Base-by-base conservation (phyloP, 2,797 vertebrate genomes). In the Microcaecilia unicolor region DNA sequence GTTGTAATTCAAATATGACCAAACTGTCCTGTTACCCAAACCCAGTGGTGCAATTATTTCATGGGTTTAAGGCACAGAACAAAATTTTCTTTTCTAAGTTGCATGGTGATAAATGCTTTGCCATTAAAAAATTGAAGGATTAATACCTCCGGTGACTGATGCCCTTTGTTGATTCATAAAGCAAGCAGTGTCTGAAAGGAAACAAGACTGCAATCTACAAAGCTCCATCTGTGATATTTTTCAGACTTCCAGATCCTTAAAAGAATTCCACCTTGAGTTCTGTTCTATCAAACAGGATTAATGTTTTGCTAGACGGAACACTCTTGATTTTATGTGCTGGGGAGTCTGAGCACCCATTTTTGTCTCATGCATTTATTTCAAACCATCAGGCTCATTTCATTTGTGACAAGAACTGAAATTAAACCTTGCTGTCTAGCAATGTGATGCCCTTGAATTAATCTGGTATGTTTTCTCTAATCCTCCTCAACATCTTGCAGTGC, bases 241-340 rank as follows among this genome's bases (percentile, higher is more conserved):
- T 49, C 19, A 22, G 10, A 26, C 51, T 18, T 25, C 31, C 7
- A 47, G 25, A 18, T 27, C 36, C 28, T 37, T 28, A 15, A 33
- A 61, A 20, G 9, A 33, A 42, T 33, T 38, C 1, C 31, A 37
- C 25, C 29, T 40, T 35, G 44, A 69, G 46, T 48, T 71, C 68
- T 51, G 37, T 51, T 51, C 15, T 31, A 57, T 32, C 39, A 53
- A 37, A 48, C 12, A 47, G 37, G 48, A 58, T 58, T 59, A 55
- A 36, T 36, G 67, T 35, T 25, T 31, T 39, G 41, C 31, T 46
- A 31, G 36, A 34, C 5, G 14, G 37, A 44, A 51, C 16, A n/a
- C 6, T 42, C 33, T 46, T 56, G 44, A 35, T 65, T 64, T 61
- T 51, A 47, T 31, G 2, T 15, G 14, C 42, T 39, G 45, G 28